phyloP scores from a whole-genome alignment of 2,113 vertebrate genomes.

The Drymodes brunneopygia region DNA sequence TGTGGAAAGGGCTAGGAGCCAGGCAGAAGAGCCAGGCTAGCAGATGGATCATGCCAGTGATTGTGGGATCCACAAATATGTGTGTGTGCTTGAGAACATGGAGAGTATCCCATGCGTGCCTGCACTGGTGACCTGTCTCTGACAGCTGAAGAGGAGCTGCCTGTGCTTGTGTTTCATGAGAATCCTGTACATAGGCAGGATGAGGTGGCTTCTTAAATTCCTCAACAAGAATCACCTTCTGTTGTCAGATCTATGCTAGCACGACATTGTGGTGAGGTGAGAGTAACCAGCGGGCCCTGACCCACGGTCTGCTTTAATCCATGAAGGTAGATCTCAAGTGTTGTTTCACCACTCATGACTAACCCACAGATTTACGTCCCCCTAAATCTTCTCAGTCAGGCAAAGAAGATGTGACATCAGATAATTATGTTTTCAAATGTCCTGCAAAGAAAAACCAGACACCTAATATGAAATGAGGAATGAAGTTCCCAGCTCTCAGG shows the following conservation, averaged over 20 bases:
- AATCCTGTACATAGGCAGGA: accelerated
- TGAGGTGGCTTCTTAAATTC: not conserved
- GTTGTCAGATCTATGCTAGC: not conserved
- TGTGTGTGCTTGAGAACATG: not conserved
- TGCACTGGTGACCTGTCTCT: not conserved
- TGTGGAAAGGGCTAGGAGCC: not conserved
- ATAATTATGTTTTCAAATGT: not conserved
- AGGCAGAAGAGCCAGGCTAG: accelerated
- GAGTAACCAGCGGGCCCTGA: accelerated
- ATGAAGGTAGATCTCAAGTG: not conserved
- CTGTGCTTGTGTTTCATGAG: not conserved
- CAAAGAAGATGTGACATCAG: not conserved
- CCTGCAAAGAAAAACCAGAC: not conserved
- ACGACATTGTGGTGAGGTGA: not conserved
- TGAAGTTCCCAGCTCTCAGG: not conserved
- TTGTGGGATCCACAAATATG: not conserved
- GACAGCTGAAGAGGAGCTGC: not conserved
- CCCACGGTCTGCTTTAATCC: not conserved
- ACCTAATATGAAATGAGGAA: not conserved
- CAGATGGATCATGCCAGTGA: accelerated
- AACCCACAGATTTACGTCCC: accelerated
- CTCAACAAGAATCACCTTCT: not conserved
- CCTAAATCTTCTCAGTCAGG: not conserved
- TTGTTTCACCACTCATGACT: accelerated
- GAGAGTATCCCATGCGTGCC: not conserved